These are phyloP conservation scores for Conus canariensis DNA, from an alignment of 2,888 invertebrate species.

Conservation along the genomic window DNA sequence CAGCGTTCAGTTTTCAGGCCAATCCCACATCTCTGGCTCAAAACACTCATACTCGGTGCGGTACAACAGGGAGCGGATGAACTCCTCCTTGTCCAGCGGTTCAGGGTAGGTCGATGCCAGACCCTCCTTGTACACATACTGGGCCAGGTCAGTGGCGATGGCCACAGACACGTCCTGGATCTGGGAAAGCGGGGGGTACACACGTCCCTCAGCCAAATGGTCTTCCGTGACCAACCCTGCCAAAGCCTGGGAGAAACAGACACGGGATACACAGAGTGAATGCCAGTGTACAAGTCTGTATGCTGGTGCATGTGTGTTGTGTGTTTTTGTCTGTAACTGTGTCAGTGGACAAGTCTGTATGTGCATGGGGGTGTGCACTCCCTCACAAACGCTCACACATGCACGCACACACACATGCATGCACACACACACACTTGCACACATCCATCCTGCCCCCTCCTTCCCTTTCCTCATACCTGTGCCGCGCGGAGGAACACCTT, in stretches of 20 bases:
- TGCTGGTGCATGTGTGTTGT: not conserved
- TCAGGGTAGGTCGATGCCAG: constrained; percentile 81
- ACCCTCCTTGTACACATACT: constrained; percentile 87
- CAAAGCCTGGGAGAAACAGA: constrained; percentile 83
- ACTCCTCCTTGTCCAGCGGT: constrained; percentile 81
- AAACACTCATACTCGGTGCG: constrained; percentile 79
- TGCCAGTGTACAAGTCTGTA: not conserved
- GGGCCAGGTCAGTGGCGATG: constrained; percentile 90
- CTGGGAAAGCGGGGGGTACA: constrained; percentile 93
- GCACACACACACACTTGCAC: not conserved
- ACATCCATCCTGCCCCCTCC: not conserved
- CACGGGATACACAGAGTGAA: not conserved
- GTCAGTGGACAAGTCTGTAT: not conserved
- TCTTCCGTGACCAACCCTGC: constrained; percentile 89
- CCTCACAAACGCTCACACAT: not conserved
- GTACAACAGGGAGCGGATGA: constrained; percentile 77
- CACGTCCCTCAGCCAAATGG: constrained; percentile 89
- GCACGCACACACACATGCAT: not conserved
- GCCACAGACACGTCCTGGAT: constrained; percentile 92
- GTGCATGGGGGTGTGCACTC: not conserved
- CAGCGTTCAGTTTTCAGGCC: constrained; percentile 71
- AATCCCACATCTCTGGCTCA: constrained; percentile 79
- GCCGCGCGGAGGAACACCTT: constrained; percentile 96
- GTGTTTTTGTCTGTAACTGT: not conserved
- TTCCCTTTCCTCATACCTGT: constrained; percentile 82